Conservation (phyloP, 2,888 invertebrate genomes). For the Tethea ocularis region DNA sequence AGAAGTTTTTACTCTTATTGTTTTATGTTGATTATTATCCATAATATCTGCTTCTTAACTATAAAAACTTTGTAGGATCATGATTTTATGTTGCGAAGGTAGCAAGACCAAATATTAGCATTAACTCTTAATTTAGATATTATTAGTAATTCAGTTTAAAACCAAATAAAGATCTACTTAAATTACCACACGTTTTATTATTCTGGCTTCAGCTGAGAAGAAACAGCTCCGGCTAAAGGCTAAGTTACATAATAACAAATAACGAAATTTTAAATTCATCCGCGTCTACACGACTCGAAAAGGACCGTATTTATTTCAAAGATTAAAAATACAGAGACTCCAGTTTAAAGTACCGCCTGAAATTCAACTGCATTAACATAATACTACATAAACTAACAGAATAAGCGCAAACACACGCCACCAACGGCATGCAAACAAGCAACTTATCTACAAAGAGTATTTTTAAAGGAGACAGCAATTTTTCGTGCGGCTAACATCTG, state of each 20-base stretch:
- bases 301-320: neutral
- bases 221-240: too few species aligned
- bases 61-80: too few species aligned
- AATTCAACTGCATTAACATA: slow-evolving; percentile 5
- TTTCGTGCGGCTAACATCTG: slow-evolving; percentile 10
- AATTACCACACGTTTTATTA: too few species aligned
- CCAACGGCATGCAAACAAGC: slow-evolving; percentile 7
- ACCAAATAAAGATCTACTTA: too few species aligned
- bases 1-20: too few species aligned
- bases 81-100: too few species aligned
- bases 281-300: neutral
- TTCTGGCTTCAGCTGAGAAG: too few species aligned
- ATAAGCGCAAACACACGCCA: slow-evolving; percentile 5
- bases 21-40: too few species aligned
- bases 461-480: slow-evolving; percentile 18
- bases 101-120: too few species aligned
- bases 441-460: slow-evolving; percentile 12
- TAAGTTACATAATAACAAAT: neutral
- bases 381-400: neutral
- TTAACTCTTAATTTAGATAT: too few species aligned
- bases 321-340: slow-evolving; percentile 1
- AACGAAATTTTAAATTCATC: neutral
- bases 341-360: neutral
- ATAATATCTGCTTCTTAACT: too few species aligned
- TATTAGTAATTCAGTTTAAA: too few species aligned